Conservation (phyloP, 1,140 invertebrate genomes). For the Battus philenor region DNA sequence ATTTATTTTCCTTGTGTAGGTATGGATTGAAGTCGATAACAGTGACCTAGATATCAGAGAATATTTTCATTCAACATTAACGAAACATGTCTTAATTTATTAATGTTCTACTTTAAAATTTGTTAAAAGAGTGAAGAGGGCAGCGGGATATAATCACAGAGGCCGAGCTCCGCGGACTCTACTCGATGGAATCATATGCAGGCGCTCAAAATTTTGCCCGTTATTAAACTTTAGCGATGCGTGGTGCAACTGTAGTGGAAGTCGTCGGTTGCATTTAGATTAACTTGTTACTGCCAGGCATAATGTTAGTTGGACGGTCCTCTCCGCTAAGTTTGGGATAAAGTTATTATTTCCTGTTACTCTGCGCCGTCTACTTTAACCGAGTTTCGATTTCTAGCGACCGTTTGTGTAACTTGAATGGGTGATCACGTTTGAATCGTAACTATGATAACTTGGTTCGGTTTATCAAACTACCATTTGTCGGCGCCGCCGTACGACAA, state of each 20-base stretch:
- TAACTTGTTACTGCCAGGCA: slow-evolving; percentile 73
- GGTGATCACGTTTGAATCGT: slow-evolving; percentile 58
- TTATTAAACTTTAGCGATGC: slow-evolving; percentile 66
- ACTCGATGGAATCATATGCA: slow-evolving; percentile 27
- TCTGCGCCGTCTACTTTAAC: slow-evolving; percentile 61
- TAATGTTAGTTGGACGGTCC: slow-evolving; percentile 69
- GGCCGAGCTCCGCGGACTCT: no score
- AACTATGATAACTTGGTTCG: slow-evolving; percentile 48
- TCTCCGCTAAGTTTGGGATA: slow-evolving; percentile 59
- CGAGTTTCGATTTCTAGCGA: slow-evolving; percentile 63
- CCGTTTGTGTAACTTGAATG: slow-evolving; percentile 62
- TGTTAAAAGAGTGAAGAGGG: no score
- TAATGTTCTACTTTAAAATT: no score
- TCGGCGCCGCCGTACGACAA: slow-evolving; percentile 33
- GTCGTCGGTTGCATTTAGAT: slow-evolving; percentile 69
- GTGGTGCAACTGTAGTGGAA: slow-evolving; percentile 48
- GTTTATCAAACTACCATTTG: slow-evolving; percentile 50
- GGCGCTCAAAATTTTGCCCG: slow-evolving; percentile 47
- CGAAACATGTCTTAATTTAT: no score
- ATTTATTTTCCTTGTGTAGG: no score
- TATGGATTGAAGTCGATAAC: no score
- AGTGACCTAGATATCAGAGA: no score
- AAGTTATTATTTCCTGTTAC: slow-evolving; percentile 73
- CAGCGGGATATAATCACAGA: no score
- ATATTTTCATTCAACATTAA: no score